phyloP scores from a whole-genome alignment of 2,113 vertebrate species.

The Stictonetta naevosa region DNA sequence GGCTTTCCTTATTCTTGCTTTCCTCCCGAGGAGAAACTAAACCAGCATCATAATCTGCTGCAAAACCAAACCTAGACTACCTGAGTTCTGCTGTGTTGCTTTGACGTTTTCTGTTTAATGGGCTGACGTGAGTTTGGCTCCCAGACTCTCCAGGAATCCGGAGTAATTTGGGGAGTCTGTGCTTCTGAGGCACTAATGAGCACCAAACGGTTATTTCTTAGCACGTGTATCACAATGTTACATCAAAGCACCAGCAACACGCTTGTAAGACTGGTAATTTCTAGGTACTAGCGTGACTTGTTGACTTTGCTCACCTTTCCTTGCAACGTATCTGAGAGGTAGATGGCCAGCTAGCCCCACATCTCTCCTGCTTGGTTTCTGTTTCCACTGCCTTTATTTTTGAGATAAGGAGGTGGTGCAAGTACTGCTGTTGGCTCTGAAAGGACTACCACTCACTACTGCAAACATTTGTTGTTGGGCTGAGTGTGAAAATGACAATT shows the following conservation, averaged over 20 bases:
- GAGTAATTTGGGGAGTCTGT: neutral
- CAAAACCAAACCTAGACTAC: neutral
- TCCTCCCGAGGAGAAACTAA: neutral
- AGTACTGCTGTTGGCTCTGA: rapidly evolving
- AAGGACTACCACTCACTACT: rapidly evolving
- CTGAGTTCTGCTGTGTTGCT: neutral
- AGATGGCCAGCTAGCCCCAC: rapidly evolving
- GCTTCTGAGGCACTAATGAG: neutral
- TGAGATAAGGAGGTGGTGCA: neutral
- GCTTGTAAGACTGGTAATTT: neutral
- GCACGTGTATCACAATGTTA: neutral
- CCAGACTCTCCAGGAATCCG: neutral
- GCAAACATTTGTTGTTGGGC: rapidly evolving
- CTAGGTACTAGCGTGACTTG: rapidly evolving
- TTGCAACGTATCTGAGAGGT: neutral
- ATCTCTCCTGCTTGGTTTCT: neutral
- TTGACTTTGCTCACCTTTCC: neutral
- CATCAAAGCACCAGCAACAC: neutral
- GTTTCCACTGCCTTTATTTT: neutral
- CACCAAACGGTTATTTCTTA: rapidly evolving
- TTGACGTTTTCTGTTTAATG: neutral
- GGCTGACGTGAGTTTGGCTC: neutral
- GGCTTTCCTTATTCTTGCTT: neutral
- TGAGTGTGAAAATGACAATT: neutral
- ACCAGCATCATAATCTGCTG: neutral